These are phyloP conservation scores for Bostrychus sinensis DNA, from an alignment of 2,113 vertebrate species.

Conservation along the genomic window DNA sequence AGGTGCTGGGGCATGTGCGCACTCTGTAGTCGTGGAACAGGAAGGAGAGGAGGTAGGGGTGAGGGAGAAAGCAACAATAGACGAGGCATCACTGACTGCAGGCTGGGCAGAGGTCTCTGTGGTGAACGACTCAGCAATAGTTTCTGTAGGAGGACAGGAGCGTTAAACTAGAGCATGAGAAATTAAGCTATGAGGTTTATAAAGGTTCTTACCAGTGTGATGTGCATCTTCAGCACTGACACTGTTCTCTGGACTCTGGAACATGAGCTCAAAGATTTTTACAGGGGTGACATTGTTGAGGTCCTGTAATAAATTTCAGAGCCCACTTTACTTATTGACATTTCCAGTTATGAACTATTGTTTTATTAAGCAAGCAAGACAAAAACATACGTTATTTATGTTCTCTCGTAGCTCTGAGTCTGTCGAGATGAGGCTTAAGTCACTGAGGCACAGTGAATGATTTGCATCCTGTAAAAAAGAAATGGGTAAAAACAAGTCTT, in stretches of 20 bases:
- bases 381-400: constrained; percentile 86
- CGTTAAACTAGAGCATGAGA: not conserved
- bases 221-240: constrained; percentile 86
- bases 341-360: not conserved
- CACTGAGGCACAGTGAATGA: constrained; percentile 96
- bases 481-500: constrained; percentile 26
- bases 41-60: constrained; percentile 71
- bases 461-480: constrained; percentile 88
- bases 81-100: constrained; percentile 74
- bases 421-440: constrained; percentile 94
- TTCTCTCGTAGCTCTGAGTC: constrained; percentile 93
- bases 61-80: constrained; percentile 82
- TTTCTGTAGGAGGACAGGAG: constrained; percentile 71
- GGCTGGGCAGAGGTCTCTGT: constrained; percentile 76
- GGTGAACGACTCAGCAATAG: constrained; percentile 83
- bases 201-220: constrained; percentile 79
- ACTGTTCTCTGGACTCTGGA: constrained; percentile 91
- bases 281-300: constrained; percentile 90
- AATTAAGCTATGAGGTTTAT: not conserved
- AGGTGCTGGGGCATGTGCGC: constrained; percentile 70
- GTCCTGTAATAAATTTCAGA: constrained; percentile 74
- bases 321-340: not conserved
- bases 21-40: constrained; percentile 80
- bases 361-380: not conserved
- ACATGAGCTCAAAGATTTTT: constrained; percentile 96